These are phyloP conservation scores for Sebastes steindachneri DNA, from an alignment of 2,797 vertebrate species.

Conservation along the genomic window DNA sequence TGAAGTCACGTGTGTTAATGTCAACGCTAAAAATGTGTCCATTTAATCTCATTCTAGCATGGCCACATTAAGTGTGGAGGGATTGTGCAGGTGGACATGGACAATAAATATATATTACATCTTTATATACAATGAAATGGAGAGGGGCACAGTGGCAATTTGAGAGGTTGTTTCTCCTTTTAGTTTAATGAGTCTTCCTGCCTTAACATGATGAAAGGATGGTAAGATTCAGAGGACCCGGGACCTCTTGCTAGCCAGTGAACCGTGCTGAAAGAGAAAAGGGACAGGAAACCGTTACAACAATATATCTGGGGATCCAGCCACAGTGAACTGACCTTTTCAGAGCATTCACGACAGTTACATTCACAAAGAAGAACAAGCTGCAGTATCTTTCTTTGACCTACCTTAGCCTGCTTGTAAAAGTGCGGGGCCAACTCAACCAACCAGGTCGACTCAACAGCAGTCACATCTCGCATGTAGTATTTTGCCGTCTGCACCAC, in stretches of 20 bases:
- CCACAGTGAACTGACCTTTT: background rate
- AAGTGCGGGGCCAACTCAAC: slow-evolving; percentile 97
- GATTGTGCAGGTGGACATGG: slow-evolving; percentile 55
- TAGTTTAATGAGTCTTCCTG: slow-evolving; percentile 20
- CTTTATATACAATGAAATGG: slow-evolving; percentile 75
- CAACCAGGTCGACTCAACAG: slow-evolving; percentile 95
- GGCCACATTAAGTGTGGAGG: slow-evolving; percentile 41
- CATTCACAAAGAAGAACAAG: background rate
- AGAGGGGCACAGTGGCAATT: slow-evolving; percentile 67
- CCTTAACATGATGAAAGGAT: slow-evolving; percentile 14
- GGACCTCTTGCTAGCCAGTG: slow-evolving; percentile 92
- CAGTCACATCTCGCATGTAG: slow-evolving; percentile 98
- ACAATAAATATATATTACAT: slow-evolving; percentile 76
- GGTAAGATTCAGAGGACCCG: slow-evolving; percentile 87
- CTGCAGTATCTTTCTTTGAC: slow-evolving; percentile 15
- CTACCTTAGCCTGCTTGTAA: slow-evolving; percentile 97
- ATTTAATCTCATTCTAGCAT: slow-evolving; percentile 45
- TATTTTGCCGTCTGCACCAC: slow-evolving; percentile 97
- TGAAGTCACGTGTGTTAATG: slow-evolving; percentile 19
- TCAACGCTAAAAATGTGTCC: slow-evolving; percentile 52
- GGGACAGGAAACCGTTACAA: background rate
- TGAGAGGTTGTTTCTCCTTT: slow-evolving; percentile 23
- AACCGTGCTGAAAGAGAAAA: slow-evolving; percentile 87
- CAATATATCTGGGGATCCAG: background rate
- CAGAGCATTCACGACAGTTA: background rate